Base-by-base conservation (phyloP, 2,797 vertebrate genomes). In the Cryptoblepharus egeriae region DNA sequence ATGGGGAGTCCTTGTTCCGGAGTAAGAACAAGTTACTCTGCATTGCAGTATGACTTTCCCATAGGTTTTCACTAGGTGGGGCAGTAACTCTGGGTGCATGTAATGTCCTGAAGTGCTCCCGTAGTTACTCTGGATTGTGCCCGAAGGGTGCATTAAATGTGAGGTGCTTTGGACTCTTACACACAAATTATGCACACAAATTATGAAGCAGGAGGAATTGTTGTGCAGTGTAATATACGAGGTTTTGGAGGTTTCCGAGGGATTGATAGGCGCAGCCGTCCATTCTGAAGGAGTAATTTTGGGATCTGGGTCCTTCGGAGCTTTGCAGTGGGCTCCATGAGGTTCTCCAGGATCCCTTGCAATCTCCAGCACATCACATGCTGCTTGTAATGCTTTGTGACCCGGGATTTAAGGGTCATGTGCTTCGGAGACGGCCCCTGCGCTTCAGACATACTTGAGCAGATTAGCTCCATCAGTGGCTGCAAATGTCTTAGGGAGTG, bases 401-500 rank as follows among this genome's bases (percentile, higher is more conserved):
- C 37, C 2, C 0, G 67, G 86, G 92, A 86, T 91, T 84, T 90
- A 91, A 61, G 79, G 81, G 80, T 92, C 92, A 91, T 88, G 79
- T 90, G 93, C 84, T 83, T 86, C 74, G 81, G 57, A 84, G 88
- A 64, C 52, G 73, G 80, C 79, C 75, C 86, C 63, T 24, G 84
- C 87, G 74, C 76, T 90, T 90, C 90, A 88, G 90, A 72, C 79
- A 32, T 92, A 87, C 80, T 79, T 91, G 84, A 83, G 80, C 87
- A 92, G 93, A 93, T 93, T 92, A 92, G 82, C 39, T 91, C 92
- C 91, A 88, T 92, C 85, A 42, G 80, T 72, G 64, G 61, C 79
- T 70, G 71, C 75, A 88, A 87, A 92, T 88, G 89, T 92, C 87
- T 42, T 78, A 71, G 70, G 88, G 77, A 81, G 81, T 87, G 88